Evolutionary conservation across 2,797 vertebrate species (phyloP).

Genomic region (Tarsius wallacei): DNA sequence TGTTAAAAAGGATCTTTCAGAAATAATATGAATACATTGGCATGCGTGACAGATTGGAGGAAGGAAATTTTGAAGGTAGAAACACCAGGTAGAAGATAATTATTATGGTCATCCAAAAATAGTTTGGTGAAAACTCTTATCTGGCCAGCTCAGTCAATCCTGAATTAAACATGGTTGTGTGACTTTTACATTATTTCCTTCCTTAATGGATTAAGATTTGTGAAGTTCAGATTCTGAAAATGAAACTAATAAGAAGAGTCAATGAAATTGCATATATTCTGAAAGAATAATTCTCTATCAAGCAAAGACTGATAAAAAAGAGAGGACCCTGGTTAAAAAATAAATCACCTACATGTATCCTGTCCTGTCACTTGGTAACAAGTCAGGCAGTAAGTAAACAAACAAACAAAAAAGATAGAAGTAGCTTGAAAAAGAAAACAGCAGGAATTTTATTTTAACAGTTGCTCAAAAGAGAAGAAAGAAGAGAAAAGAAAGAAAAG

Average conservation of each 20-base stretch:
- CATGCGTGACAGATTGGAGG: accelerated
- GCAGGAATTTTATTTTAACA: background rate
- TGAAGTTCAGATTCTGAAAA: background rate
- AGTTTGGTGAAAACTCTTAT: background rate
- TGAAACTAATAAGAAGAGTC: background rate
- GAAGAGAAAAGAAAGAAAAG: background rate
- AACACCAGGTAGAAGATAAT: too few relatives aligned
- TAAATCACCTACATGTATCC: accelerated
- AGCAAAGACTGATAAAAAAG: background rate
- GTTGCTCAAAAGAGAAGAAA: background rate
- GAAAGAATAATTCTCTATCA: background rate
- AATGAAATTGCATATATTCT: accelerated
- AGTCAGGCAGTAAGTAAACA: background rate
- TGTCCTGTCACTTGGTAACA: too few relatives aligned
- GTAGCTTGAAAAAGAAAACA: background rate
- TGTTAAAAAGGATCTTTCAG: accelerated
- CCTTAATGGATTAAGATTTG: background rate
- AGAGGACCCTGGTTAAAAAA: too few relatives aligned
- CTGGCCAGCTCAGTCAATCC: background rate
- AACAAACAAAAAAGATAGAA: background rate
- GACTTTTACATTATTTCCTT: too few relatives aligned
- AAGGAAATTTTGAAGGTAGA: too few relatives aligned
- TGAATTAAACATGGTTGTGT: background rate
- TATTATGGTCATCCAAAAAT: background rate
- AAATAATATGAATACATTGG: too few relatives aligned